Evolutionary conservation across 2,113 vertebrate species (phyloP).

Genomic region (Ramphastos sulfuratus): DNA sequence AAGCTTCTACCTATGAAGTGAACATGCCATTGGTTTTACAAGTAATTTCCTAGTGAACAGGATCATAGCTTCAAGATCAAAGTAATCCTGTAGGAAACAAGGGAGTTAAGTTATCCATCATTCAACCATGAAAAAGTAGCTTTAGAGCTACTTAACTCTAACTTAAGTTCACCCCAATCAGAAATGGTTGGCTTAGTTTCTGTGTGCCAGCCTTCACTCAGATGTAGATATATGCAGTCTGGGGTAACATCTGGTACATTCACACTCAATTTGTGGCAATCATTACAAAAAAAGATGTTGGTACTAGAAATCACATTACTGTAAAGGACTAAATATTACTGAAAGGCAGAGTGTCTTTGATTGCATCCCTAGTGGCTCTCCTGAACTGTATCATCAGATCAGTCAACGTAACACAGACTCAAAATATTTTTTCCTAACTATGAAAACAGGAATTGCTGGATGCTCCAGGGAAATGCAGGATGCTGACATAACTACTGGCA

Average conservation of each 20-base stretch:
- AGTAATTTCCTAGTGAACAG: background rate
- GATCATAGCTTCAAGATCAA: background rate
- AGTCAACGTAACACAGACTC: background rate
- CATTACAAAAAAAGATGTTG: background rate
- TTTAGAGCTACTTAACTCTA: background rate
- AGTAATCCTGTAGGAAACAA: background rate
- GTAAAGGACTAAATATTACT: background rate
- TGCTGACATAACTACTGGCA: background rate
- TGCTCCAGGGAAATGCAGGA: background rate
- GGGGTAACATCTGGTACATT: background rate
- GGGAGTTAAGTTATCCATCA: background rate
- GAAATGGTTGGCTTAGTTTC: background rate
- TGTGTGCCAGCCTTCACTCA: background rate
- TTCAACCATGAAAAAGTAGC: background rate
- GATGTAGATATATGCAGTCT: background rate
- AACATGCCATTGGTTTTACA: background rate
- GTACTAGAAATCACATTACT: background rate
- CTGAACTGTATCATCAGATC: background rate
- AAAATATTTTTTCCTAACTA: background rate
- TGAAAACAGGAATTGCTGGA: background rate
- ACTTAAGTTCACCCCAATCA: background rate
- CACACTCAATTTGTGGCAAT: background rate
- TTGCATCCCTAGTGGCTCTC: background rate
- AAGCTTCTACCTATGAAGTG: background rate
- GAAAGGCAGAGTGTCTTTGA: background rate